Evolutionary conservation across 2,888 invertebrate genomes (phyloP).

Genomic region (Eugnorisma glareosa): DNA sequence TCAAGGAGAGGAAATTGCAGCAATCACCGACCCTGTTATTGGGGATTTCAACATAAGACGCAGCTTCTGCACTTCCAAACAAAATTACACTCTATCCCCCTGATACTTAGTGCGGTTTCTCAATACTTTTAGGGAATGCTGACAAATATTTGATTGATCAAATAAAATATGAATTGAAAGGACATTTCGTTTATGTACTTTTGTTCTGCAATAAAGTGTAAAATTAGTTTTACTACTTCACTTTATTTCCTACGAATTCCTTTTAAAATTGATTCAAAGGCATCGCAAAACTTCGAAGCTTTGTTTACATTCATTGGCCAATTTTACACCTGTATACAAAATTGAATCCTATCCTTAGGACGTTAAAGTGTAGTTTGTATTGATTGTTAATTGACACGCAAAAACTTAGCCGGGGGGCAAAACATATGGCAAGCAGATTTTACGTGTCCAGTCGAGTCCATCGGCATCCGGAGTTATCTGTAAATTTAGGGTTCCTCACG

Average conservation of each 20-base stretch:
- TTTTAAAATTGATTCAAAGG: conserved; percentile 35
- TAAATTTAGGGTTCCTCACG: conserved; percentile 25
- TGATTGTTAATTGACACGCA: conserved; percentile 59
- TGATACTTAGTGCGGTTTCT: not conserved
- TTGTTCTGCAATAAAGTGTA: not conserved
- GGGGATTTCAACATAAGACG: conserved; percentile 23
- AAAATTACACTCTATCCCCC: conserved; percentile 25
- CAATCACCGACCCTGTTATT: conserved; percentile 50
- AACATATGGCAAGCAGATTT: conserved; percentile 71
- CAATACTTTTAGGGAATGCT: not conserved
- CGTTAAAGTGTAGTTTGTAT: conserved; percentile 32
- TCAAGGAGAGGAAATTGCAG: conserved; percentile 47
- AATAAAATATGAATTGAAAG: conserved; percentile 31
- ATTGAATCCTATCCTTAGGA: not conserved
- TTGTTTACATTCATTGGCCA: conserved; percentile 9
- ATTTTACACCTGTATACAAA: conserved; percentile 8
- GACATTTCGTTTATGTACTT: too few species aligned
- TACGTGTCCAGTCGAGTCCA: conserved; percentile 40
- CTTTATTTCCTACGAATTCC: conserved; percentile 11
- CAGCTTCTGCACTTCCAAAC: conserved; percentile 8
- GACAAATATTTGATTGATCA: conserved; percentile 25
- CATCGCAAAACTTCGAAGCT: conserved; percentile 18
- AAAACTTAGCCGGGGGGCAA: conserved; percentile 70
- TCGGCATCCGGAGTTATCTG: conserved; percentile 33
- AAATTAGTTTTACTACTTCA: not conserved